Conservation (phyloP, 2,888 invertebrate genomes). For the Hyalella azteca region DNA sequence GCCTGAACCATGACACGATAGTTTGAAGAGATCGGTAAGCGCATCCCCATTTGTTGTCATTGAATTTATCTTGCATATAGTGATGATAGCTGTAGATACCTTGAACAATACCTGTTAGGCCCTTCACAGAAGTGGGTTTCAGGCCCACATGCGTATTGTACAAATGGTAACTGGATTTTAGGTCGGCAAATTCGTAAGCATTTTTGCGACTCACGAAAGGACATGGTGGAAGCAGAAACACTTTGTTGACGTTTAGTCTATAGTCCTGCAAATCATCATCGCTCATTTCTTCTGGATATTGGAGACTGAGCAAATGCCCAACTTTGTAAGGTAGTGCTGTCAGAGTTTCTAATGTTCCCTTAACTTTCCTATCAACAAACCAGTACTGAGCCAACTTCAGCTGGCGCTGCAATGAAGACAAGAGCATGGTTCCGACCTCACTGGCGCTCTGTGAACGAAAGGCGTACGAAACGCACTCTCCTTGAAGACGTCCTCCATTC, state of each 20-base stretch:
- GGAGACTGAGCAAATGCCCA: conserved; percentile 46
- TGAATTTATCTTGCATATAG: conserved; percentile 91
- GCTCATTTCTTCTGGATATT: conserved; percentile 44
- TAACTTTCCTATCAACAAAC: conserved; percentile 41
- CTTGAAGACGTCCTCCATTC: background rate
- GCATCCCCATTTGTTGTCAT: conserved; percentile 99
- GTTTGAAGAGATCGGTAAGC: conserved; percentile 98
- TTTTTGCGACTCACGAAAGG: conserved; percentile 81
- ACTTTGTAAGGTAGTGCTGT: conserved; percentile 40
- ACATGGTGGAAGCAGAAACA: conserved; percentile 72
- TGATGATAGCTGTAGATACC: conserved; percentile 94
- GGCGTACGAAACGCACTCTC: background rate
- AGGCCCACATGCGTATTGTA: conserved; percentile 78
- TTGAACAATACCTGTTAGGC: conserved; percentile 66
- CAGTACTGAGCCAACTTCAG: conserved; percentile 49
- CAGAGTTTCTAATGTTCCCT: conserved; percentile 40
- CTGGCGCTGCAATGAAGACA: conserved; percentile 1
- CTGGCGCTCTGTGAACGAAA: background rate
- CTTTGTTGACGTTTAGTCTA: conserved; percentile 73
- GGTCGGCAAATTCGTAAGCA: conserved; percentile 63
- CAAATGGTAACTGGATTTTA: conserved; percentile 66
- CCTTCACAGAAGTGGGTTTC: conserved; percentile 63
- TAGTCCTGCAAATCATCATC: conserved; percentile 44
- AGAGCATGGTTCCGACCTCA: background rate
- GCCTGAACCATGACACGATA: conserved; percentile 91